Conservation (phyloP, 1,140 invertebrate species). For the Ylistrum balloti region DNA sequence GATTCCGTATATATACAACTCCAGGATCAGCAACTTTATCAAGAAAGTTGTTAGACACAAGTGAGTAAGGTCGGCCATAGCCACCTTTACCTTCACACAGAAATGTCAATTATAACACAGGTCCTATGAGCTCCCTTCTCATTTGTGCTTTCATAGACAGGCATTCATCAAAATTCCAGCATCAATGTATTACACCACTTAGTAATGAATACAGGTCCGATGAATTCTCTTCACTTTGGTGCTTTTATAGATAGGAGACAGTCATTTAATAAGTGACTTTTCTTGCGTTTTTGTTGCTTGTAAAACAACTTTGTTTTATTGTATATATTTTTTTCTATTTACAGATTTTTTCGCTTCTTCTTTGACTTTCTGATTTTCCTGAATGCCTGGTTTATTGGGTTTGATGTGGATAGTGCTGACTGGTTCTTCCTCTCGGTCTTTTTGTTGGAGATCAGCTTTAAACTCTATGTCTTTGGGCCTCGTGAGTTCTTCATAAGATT, state of each 20-base stretch:
- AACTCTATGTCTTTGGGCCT: conserved; percentile 83
- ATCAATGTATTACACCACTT: too few species aligned
- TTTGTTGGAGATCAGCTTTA: conserved; percentile 83
- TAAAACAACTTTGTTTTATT: neutral
- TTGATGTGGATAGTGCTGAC: conserved; percentile 83
- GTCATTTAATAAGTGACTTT: too few species aligned
- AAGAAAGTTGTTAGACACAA: conserved; percentile 81
- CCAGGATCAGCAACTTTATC: conserved; percentile 77
- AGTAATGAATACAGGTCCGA: too few species aligned
- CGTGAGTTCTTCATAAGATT: conserved; percentile 81
- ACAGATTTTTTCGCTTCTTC: conserved; percentile 83
- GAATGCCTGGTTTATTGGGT: conserved; percentile 84
- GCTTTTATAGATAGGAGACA: too few species aligned
- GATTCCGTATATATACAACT: conserved; percentile 81
- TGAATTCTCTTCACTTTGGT: too few species aligned
- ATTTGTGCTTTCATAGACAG: too few species aligned
- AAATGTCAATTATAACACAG: too few species aligned
- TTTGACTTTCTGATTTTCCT: conserved; percentile 84
- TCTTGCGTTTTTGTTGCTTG: too few species aligned
- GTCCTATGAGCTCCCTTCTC: too few species aligned
- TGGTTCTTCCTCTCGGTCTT: conserved; percentile 84
- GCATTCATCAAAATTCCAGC: too few species aligned
- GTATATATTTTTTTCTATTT: conserved; percentile 58
- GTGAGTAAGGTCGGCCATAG: conserved; percentile 69
- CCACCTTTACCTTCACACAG: neutral